A percentile compares a stretch with the other conserved stretches of the same genome.
Conservation (phyloP, 1,140 invertebrate genomes). For the Formica selysi region DNA sequence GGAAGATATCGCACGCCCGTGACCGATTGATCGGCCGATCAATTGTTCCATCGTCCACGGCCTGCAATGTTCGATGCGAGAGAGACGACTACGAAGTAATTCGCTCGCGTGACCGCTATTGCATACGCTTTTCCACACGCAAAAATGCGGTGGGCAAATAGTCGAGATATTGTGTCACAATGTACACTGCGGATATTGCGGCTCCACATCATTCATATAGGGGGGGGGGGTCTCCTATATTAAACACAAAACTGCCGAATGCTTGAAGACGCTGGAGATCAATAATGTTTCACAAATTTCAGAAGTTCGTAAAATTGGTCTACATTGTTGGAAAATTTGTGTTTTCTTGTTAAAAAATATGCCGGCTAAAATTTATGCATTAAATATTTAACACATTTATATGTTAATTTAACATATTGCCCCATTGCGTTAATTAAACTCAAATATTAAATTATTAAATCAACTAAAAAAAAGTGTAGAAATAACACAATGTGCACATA, state of each 20-base stretch:
- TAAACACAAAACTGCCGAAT: neutral
- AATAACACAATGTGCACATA: no score
- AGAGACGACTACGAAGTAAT: slow-evolving; percentile 15
- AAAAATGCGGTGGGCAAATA: slow-evolving; percentile 45
- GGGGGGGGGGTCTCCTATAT: neutral
- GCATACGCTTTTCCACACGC: slow-evolving; percentile 17
- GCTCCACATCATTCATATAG: neutral
- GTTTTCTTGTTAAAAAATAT: no score
- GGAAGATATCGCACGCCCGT: slow-evolving; percentile 44
- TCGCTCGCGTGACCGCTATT: slow-evolving; percentile 45
- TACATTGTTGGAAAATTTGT: no score
- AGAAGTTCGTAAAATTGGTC: neutral
- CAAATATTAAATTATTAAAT: no score
- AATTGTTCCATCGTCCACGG: slow-evolving; percentile 38
- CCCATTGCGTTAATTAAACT: no score
- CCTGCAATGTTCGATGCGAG: neutral
- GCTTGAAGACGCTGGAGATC: neutral
- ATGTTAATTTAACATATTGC: no score
- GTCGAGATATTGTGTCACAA: slow-evolving; percentile 44
- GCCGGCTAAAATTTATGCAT: no score
- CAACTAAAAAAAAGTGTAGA: no score
- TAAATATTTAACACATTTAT: no score
- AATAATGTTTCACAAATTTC: neutral
- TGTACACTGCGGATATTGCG: neutral
- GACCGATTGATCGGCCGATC: slow-evolving; percentile 59